Percentiles rank a stretch among this genome's conserved stretches.
Conservation (phyloP, 2,888 invertebrate genomes). For the Hirtodrosophila trivittata region DNA sequence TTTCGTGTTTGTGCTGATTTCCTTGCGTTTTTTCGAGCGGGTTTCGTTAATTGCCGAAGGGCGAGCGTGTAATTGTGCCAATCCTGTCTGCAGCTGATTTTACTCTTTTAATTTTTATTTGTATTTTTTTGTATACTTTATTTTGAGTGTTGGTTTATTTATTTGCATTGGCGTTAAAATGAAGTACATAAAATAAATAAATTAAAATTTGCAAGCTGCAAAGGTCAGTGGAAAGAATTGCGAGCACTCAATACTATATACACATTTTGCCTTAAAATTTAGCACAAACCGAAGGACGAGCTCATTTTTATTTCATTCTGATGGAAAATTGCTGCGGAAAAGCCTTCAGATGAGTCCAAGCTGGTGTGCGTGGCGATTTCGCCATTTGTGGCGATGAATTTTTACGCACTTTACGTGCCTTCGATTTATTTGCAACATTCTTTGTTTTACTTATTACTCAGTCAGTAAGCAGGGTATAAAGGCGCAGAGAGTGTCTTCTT, state of each 20-base stretch:
- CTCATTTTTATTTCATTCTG: slow-evolving; percentile 55
- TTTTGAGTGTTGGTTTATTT: slow-evolving; percentile 39
- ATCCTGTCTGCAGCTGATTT: slow-evolving; percentile 43
- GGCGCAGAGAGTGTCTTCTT: no score
- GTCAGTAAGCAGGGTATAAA: no score
- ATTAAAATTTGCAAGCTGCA: slow-evolving; percentile 54
- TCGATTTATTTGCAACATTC: slow-evolving; percentile 54
- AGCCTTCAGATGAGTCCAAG: not conserved
- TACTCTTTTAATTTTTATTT: slow-evolving; percentile 2
- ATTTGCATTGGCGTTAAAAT: slow-evolving; percentile 54
- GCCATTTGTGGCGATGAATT: slow-evolving; percentile 61
- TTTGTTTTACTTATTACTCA: slow-evolving; percentile 25
- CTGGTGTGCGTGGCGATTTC: slow-evolving; percentile 29
- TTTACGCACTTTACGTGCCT: slow-evolving; percentile 61
- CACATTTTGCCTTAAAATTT: slow-evolving; percentile 25
- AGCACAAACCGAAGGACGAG: slow-evolving; percentile 52
- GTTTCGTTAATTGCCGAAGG: slow-evolving; percentile 72
- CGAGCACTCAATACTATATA: slow-evolving; percentile 3
- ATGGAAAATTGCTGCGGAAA: slow-evolving; percentile 11
- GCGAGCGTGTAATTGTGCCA: slow-evolving; percentile 73
- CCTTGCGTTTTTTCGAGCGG: slow-evolving; percentile 21
- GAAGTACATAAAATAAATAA: slow-evolving; percentile 58
- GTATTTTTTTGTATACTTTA: slow-evolving; percentile 5
- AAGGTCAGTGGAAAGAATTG: slow-evolving; percentile 52
- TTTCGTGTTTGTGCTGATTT: slow-evolving; percentile 25